Evolutionary conservation across 2,888 invertebrate species (phyloP), one percentile per base, ranked within the genome.

Genomic region (Drosophila monieri): DNA sequence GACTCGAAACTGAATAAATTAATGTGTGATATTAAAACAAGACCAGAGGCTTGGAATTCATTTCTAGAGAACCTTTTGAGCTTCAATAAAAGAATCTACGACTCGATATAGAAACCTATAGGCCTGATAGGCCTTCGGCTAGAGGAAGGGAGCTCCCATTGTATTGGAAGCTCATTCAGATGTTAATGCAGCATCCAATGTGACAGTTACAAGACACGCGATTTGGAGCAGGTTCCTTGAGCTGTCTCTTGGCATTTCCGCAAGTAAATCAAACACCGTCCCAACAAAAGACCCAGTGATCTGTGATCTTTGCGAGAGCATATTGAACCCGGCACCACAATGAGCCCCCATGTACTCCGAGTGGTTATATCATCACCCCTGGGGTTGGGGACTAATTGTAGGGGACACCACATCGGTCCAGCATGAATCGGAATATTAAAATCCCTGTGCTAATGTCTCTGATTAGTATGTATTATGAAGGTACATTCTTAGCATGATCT

Each of bases 221-320:
- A 58, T 15, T 30, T 32, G 25, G 46, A 49, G 46, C 54, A 51
- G 39, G 27, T 64, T 60, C 51, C 44, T 52, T 51, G 49, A 56
- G 49, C 62, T 73, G 77, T 76, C 76, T 44, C 25, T 15, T 18
- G 65, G 23, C 57, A 58, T 78, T 78, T 78, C 78, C 81, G 78
- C 66, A 46, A 61, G 49, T 25, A 55, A 57, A 73, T 69, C 77
- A 62, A 52, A 43, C 46, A 27, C 9, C 12, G 8, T 27, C 15
- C 15, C 32, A 37, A 64, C 75, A 71, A 64, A 56, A 56, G 66
- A 64, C 1, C 48, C 55, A 51, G 47, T 58, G 56, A 43, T 39
- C 52, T 62, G 48, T 48, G 66, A 77, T 71, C 54, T 70, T 71
- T 43, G 51, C 18, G 18, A 6, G 58, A 59, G 55, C 27, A 27